These are phyloP conservation scores for Sesia apiformis DNA, from an alignment of 2,888 invertebrate genomes.

Conservation along the genomic window DNA sequence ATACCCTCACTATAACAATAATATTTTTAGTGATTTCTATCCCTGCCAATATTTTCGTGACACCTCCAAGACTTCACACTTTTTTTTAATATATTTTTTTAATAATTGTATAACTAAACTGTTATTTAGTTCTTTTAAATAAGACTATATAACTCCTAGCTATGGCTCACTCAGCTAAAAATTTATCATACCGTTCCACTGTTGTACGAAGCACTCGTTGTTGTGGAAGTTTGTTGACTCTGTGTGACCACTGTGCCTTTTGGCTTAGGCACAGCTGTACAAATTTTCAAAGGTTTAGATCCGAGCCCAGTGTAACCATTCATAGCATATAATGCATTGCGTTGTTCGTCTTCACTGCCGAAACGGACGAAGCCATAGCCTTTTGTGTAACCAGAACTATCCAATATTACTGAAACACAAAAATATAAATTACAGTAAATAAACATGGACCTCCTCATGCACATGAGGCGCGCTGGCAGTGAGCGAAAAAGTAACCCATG, in stretches of 20 bases:
- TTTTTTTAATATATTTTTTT: too few relatives aligned
- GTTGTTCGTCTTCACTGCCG: slow-evolving; percentile 94
- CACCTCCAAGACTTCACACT: too few relatives aligned
- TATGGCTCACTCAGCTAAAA: too few relatives aligned
- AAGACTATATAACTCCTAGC: too few relatives aligned
- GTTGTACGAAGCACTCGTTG: slow-evolving; percentile 38
- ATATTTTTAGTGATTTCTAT: too few relatives aligned
- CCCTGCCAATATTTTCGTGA: too few relatives aligned
- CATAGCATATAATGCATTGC: slow-evolving; percentile 93
- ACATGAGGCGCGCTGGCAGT: neutral
- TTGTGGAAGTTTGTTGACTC: slow-evolving; percentile 30
- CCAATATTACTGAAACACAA: slow-evolving; percentile 84
- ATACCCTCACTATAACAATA: too few relatives aligned
- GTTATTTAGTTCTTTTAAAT: too few relatives aligned
- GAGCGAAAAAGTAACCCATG: neutral
- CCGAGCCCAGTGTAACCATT: slow-evolving; percentile 93
- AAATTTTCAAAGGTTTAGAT: slow-evolving; percentile 90
- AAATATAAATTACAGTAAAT: neutral
- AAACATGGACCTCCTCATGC: neutral
- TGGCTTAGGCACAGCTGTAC: slow-evolving; percentile 92
- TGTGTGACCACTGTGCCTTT: slow-evolving; percentile 65
- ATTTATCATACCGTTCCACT: slow-evolving; percentile 44
- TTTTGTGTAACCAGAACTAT: slow-evolving; percentile 91
- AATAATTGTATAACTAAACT: too few relatives aligned
- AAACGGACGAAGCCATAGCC: slow-evolving; percentile 97